Evolutionary conservation across 2,113 vertebrate genomes (phyloP).

Genomic region (Corythaeola cristata): DNA sequence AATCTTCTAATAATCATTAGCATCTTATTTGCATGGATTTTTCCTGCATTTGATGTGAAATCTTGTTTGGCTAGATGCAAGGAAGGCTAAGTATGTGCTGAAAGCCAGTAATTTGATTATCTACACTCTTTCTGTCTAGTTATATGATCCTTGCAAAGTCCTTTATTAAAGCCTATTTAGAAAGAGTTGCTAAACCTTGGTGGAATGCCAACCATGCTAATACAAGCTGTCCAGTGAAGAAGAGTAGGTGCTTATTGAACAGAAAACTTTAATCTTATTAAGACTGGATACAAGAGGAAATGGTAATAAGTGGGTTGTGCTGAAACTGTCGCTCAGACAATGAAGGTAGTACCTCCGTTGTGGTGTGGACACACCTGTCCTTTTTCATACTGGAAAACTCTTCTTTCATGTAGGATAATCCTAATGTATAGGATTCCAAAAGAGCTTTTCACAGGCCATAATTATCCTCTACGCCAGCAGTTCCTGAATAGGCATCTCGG

Average conservation of each 20-base stretch:
- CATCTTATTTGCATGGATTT: conserved; percentile 24
- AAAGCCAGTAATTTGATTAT: conserved; percentile 69
- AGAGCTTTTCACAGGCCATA: conserved; percentile 52
- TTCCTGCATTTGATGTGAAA: conserved; percentile 39
- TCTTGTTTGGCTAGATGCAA: conserved; percentile 4
- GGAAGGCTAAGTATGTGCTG: conserved; percentile 48
- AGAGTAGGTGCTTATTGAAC: conserved; percentile 20
- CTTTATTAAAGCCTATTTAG: conserved; percentile 53
- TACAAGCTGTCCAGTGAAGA: not conserved
- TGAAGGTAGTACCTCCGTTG: conserved; percentile 35
- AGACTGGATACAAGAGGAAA: conserved; percentile 49
- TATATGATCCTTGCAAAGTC: conserved; percentile 42
- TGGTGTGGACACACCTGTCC: conserved; percentile 57
- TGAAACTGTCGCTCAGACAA: conserved; percentile 42
- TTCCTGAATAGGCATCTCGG: conserved; percentile 6
- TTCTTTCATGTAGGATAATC: conserved; percentile 60
- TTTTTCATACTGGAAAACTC: conserved; percentile 51
- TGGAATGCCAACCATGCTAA: conserved; percentile 51
- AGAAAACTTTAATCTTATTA: conserved; percentile 59
- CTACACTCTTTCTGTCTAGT: conserved; percentile 50
- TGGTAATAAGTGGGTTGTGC: conserved; percentile 38
- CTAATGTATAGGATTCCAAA: conserved; percentile 56
- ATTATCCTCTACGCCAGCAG: conserved; percentile 28
- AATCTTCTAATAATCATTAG: conserved; percentile 33
- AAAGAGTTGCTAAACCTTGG: conserved; percentile 44